Evolutionary conservation across 2,888 invertebrate species (phyloP).

Genomic region (Rutpela maculata): DNA sequence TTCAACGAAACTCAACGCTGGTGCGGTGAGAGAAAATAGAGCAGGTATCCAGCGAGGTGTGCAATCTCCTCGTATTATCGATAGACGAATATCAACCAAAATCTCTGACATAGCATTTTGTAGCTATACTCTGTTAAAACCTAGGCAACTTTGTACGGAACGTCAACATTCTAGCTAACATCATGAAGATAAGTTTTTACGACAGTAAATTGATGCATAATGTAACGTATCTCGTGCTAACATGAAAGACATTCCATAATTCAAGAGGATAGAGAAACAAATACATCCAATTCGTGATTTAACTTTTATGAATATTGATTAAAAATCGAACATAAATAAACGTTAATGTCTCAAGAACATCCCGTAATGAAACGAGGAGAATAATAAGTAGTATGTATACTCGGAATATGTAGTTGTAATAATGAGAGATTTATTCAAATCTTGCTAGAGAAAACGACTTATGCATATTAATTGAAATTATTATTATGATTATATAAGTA

Average conservation of each 20-base stretch:
- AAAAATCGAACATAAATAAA: conserved; percentile 44
- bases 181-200: neutral
- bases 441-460: conserved; percentile 29
- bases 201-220: neutral
- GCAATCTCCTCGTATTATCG: too few species aligned
- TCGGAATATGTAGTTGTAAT: conserved; percentile 30
- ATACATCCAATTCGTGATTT: conserved; percentile 19
- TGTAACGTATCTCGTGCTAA: conserved; percentile 2
- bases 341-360: conserved; percentile 41
- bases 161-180: neutral
- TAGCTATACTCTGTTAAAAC: neutral
- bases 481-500: conserved; percentile 31
- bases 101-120: too few species aligned
- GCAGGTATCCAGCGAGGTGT: too few species aligned
- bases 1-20: too few species aligned
- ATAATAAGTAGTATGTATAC: conserved; percentile 22
- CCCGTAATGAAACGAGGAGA: conserved; percentile 32
- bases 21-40: too few species aligned
- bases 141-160: neutral
- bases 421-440: conserved; percentile 45
- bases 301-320: conserved; percentile 43
- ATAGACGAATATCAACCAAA: too few species aligned
- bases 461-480: conserved; percentile 35
- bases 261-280: neutral
- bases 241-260: conserved; percentile 4